These are phyloP conservation scores for Oplegnathus fasciatus DNA, from an alignment of 2,113 vertebrate genomes.

Conservation along the genomic window DNA sequence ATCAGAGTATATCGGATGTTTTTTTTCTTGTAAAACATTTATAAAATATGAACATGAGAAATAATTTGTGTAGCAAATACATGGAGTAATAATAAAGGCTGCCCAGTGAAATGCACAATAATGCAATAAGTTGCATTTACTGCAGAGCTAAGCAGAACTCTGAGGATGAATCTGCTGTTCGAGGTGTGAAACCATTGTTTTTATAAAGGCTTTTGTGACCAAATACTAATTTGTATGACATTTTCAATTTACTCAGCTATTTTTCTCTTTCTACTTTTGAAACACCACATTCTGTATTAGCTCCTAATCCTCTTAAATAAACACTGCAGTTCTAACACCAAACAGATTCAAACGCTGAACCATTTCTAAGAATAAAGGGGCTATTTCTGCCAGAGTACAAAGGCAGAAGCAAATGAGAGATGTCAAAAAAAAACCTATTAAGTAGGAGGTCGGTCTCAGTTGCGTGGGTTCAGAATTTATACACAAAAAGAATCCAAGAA, in stretches of 20 bases:
- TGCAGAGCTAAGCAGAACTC: not conserved
- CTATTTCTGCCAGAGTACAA: conserved; percentile 44
- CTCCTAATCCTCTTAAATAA: conserved; percentile 33
- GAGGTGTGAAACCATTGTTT: conserved; percentile 16
- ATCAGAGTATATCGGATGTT: not conserved
- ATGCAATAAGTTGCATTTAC: not conserved
- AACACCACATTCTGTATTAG: conserved; percentile 4
- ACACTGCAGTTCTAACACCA: conserved; percentile 23
- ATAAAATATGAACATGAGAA: not conserved
- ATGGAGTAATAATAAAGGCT: not conserved
- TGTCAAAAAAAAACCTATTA: conserved; percentile 28
- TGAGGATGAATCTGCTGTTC: not conserved
- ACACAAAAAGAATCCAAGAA: conserved; percentile 6
- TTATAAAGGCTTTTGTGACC: not conserved
- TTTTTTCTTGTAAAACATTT: not conserved
- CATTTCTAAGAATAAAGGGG: conserved; percentile 29
- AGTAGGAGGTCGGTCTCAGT: conserved; percentile 43
- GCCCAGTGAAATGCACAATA: not conserved
- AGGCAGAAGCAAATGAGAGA: conserved; percentile 38
- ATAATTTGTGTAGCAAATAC: not conserved
- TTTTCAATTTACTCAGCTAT: not conserved
- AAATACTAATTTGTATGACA: not conserved
- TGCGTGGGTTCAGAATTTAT: conserved; percentile 36
- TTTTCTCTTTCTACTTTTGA: conserved; percentile 1
- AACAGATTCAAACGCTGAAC: conserved; percentile 21